Evolutionary conservation across 2,797 vertebrate species (phyloP).

Genomic region (Pipistrellus pipistrellus): DNA sequence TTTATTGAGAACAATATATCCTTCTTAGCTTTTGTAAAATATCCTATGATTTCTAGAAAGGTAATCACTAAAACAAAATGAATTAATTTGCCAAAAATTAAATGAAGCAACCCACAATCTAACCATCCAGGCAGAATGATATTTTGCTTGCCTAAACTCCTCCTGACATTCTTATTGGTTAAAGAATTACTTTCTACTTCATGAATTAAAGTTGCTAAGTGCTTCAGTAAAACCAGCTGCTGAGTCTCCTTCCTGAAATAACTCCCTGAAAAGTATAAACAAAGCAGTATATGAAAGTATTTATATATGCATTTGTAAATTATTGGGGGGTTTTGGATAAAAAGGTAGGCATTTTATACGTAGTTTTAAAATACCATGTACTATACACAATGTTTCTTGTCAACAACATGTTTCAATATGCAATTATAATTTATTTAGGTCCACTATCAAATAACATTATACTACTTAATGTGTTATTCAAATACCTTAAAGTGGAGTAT

Average conservation of each 20-base stretch:
- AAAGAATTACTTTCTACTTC: slow-evolving; percentile 47
- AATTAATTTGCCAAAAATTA: slow-evolving; percentile 81
- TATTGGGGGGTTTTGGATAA: background rate
- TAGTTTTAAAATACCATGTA: background rate
- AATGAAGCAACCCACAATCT: slow-evolving; percentile 74
- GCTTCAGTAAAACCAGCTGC: slow-evolving; percentile 48
- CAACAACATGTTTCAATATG: background rate
- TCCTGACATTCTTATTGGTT: slow-evolving; percentile 72
- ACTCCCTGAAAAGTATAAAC: slow-evolving; percentile 42
- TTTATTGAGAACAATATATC: slow-evolving; percentile 78
- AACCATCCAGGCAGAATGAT: slow-evolving; percentile 58
- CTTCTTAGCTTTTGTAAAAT: slow-evolving; percentile 67
- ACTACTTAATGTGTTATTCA: background rate
- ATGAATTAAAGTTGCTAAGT: slow-evolving; percentile 47
- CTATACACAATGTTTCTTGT: background rate
- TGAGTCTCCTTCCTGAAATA: slow-evolving; percentile 5
- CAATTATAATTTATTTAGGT: background rate
- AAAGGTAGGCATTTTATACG: background rate
- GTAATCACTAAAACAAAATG: slow-evolving; percentile 73
- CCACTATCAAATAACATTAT: background rate
- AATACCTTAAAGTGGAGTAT: background rate
- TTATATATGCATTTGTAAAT: slow-evolving; percentile 17
- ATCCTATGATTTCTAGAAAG: slow-evolving; percentile 72
- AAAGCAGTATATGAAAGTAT: background rate
- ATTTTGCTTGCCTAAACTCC: slow-evolving; percentile 65